Base-by-base conservation (phyloP, 2,113 vertebrate genomes). In the Phalacrocorax brasilianus region DNA sequence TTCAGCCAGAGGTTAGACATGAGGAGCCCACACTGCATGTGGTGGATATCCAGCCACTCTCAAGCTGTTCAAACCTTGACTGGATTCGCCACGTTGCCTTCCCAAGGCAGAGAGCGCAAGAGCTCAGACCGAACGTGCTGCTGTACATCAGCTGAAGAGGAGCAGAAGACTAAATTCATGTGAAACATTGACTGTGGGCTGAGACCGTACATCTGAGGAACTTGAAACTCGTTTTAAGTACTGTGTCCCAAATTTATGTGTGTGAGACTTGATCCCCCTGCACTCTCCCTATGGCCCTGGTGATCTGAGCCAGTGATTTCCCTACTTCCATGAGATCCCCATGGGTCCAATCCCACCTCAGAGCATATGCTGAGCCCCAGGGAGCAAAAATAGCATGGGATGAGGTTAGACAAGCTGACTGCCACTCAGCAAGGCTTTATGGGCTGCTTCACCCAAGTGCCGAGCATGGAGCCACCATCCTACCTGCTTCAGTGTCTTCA, bases 401-500 rank as follows among this genome's bases (percentile, higher is more conserved):
- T 23, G 82, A 33, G 38, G 23, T 45, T 9, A 53, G 49, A 70
- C 22, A 33, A 90, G 66, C 53, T 30, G 47, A 16, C 1, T 23
- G 33, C 26, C 1, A 1, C 72, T n/a, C 77, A 32, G 32, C 7
- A 12, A 32, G 83, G n/a, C 56, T 40, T 74, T 58, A 44, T 19
- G 84, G 50, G 74, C 67, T 74, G 55, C 53, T 78, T 38, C 55
- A n/a, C 6, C 49, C 52, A 13, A 40, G 22, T 3, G 0, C 18
- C 1, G 0, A 0, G 2, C 44, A 1, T 1, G 35, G 72, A 78
- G 44, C 28, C 68, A 61, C 53, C 59, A 6, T 9, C 71, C 95
- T 80, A 99, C 99, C 99, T 99, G 99, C 97, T 99, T 99, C 35
- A 99, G 98, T 17, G 99, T 99, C 98, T 99, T 99, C 94, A 99